Evolutionary conservation across 2,888 invertebrate species (phyloP), one percentile per base, ranked within the genome.

Genomic region (Meteorus cinctellus): DNA sequence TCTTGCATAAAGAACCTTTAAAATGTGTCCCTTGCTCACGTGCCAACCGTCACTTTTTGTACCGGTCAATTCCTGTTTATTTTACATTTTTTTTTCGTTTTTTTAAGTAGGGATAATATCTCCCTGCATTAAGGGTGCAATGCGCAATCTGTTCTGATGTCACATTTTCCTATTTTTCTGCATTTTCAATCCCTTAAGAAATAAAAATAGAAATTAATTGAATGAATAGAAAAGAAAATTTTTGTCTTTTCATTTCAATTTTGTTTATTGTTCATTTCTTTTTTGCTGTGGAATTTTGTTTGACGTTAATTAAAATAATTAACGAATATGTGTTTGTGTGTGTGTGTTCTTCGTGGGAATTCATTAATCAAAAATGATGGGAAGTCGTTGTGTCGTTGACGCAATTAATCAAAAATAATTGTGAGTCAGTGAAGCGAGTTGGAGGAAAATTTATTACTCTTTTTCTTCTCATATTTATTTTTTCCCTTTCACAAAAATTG

Each of bases 31-130:
- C 55, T 55, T 10, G 8, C 41, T 41, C 79, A 71, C 73, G 77
- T 72, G 36, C 29, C 73, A 73, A 77, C 79, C 79, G 77, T 79
- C 80, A 80, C 83, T 84, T 19, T 19, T 55, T 55, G 6, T 55
- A 55, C 24, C 55, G 55, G 55, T 55, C 55, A 55, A 81, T 82
- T 83, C 79, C 77, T 78, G 82, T 82, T 82, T 80, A 83, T 55
- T 19, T 55, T 48, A n/a, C 48, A 14, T 16, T 41, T 41, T 41
- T 12, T 41, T 41, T 41, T 6, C 34, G 5, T 34, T 4, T 34
- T 8, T 41, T 41, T 1, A 2, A 41, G 12, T 41, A 41, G 41
- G 41, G 12, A 41, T 41, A 12, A 41, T 8, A 41, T 12, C 6
- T 10, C 1, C 41, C 41, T 8, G 8, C 12, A 12, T 12, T 41